A percentile compares a stretch with the other conserved stretches of the same genome.
Evolutionary conservation across 2,797 vertebrate species (phyloP).

Genomic region (Sebastes nivosus): DNA sequence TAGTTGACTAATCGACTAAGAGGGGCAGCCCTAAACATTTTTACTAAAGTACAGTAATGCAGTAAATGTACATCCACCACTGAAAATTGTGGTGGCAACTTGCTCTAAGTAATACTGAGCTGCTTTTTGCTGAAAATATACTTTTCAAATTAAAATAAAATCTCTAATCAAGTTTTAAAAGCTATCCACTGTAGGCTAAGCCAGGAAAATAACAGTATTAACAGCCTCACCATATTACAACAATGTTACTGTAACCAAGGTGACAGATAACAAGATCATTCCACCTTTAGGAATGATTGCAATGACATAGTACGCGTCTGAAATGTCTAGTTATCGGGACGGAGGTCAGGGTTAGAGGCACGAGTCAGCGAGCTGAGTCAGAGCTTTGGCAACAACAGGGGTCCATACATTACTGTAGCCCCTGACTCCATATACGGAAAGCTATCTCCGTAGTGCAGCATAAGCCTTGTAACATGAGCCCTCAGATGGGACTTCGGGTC

Average conservation of each 20-base stretch:
- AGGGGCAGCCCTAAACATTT: neutral
- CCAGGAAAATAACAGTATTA: constrained; percentile 20
- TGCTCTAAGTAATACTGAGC: neutral
- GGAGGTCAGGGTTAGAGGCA: constrained; percentile 71
- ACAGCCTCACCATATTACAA: constrained; percentile 31
- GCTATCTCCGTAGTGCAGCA: constrained; percentile 76
- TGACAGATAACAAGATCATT: constrained; percentile 56
- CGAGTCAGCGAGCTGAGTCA: constrained; percentile 76
- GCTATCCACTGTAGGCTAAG: neutral
- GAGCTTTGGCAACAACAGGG: constrained; percentile 73
- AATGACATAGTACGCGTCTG: constrained; percentile 57
- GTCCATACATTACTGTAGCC: constrained; percentile 78
- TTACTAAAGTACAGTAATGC: too few relatives aligned
- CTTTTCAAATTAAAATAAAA: neutral
- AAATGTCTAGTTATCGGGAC: constrained; percentile 67
- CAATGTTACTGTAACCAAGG: constrained; percentile 48
- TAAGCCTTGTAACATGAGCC: constrained; percentile 81
- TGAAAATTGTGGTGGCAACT: neutral
- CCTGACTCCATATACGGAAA: constrained; percentile 76
- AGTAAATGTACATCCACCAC: neutral
- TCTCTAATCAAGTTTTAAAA: neutral
- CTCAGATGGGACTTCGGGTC: constrained; percentile 79
- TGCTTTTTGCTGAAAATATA: neutral
- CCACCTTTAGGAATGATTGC: constrained; percentile 45
- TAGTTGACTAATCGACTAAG: rapidly evolving